Evolutionary conservation across 2,888 invertebrate species (phyloP).

Genomic region (Acrocera orbiculus): DNA sequence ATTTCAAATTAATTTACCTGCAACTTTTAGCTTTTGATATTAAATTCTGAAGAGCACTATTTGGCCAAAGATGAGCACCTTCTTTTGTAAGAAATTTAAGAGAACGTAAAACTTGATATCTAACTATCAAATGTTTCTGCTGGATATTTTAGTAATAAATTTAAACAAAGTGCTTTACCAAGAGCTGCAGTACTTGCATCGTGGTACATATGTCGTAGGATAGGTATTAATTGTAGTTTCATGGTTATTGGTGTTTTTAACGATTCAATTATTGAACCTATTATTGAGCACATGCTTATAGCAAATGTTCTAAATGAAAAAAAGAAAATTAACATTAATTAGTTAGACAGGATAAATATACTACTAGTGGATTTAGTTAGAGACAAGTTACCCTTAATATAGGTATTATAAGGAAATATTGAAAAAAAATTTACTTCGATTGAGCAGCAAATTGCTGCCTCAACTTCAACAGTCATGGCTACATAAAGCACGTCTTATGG

Average conservation of each 20-base stretch:
- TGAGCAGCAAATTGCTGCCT: slow-evolving; percentile 93
- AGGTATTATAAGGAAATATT: too few relatives aligned
- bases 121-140: slow-evolving; percentile 61
- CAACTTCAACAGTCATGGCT: slow-evolving; percentile 93
- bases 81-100: slow-evolving; percentile 50
- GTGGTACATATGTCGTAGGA: slow-evolving; percentile 86
- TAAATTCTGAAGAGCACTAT: slow-evolving; percentile 31
- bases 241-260: slow-evolving; percentile 82
- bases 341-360: neutral
- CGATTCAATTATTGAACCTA: slow-evolving; percentile 88
- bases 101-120: slow-evolving; percentile 47
- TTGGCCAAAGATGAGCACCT: slow-evolving; percentile 65
- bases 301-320: slow-evolving; percentile 69
- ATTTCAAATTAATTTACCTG: slow-evolving; percentile 7
- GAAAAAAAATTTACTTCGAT: slow-evolving; percentile 49
- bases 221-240: slow-evolving; percentile 77
- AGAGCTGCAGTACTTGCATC: slow-evolving; percentile 43
- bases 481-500: slow-evolving; percentile 76
- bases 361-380: too few relatives aligned
- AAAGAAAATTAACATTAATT: too few relatives aligned
- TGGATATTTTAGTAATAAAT: slow-evolving; percentile 58
- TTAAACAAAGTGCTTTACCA: slow-evolving; percentile 55
- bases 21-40: slow-evolving; percentile 24
- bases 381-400: too few relatives aligned
- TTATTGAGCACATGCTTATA: slow-evolving; percentile 85